Conservation (phyloP, 2,113 vertebrate genomes). For the Empidonax traillii region DNA sequence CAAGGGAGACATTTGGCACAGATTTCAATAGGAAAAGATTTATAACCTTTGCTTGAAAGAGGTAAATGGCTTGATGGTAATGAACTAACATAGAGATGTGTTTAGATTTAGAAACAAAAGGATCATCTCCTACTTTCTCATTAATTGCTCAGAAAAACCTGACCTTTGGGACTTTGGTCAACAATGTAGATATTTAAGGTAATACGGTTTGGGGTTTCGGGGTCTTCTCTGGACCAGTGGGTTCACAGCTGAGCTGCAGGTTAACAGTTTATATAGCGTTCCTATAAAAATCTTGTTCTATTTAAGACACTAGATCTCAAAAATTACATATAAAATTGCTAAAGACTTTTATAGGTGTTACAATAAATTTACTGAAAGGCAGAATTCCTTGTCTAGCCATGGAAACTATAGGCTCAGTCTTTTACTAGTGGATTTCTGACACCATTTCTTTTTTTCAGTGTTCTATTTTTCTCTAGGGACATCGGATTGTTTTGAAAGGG, state of each 20-base stretch:
- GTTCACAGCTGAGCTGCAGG: no score
- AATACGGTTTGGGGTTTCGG: no score
- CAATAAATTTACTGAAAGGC: background rate
- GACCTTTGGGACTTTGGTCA: background rate
- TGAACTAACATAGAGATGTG: background rate
- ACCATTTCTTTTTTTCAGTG: background rate
- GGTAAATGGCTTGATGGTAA: background rate
- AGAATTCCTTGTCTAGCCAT: background rate
- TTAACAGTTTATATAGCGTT: background rate
- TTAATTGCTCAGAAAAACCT: background rate
- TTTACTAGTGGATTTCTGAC: background rate
- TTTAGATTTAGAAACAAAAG: background rate
- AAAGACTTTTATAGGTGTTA: background rate
- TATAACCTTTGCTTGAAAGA: background rate
- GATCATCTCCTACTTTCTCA: background rate
- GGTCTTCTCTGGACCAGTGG: no score
- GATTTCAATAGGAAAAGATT: background rate
- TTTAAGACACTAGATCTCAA: background rate
- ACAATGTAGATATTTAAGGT: background rate
- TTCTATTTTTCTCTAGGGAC: background rate
- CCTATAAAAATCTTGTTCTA: background rate
- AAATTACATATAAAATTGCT: background rate
- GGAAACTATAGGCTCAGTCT: background rate
- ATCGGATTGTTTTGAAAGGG: background rate
- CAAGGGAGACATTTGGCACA: background rate